Evolutionary conservation across 2,797 vertebrate species (phyloP), one percentile per base, ranked within the genome.

Genomic region (Hippoglossus hippoglossus): DNA sequence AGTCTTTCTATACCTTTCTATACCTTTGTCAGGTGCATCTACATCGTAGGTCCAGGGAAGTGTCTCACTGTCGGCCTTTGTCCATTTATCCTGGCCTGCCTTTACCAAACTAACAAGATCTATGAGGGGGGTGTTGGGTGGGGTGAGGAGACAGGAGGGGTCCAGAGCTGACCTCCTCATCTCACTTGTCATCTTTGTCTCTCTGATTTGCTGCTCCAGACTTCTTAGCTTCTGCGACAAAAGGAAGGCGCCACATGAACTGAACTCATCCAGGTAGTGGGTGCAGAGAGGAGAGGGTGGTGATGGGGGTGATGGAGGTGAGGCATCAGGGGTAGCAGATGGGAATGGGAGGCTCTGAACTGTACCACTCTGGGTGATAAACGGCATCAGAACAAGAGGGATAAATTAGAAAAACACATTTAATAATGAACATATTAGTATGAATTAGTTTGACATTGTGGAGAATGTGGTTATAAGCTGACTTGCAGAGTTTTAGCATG

Each of bases 91-190:
- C 16, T 67, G 62, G 18, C 52, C n/a, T 2, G 73, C 59, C 13
- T 61, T 75, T 60, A 82, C 58, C 3, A 64, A 15, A 44, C 84
- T 68, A 1, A 25, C 47, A 9, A 71, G 67, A 47, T 94, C 89
- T 31, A 64, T 60, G 44, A 62, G 63, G 10, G 93, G 92, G 2
- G 91, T 93, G 88, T 92, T 91, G 26, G 94, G 94, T 3, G 93
- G 93, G 5, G 93, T 94, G 54, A 94, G 87, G 39, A 94, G 91
- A 61, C 92, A 91, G 2, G 86, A 90, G 0, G 90, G 73, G 61
- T 94, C 92, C 70, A 82, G 63, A 9, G 74, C 58, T 0, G 87
- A 77, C 63, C 73, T 81, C 44, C 73, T 83, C 0, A 9, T 26
- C 28, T 80, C 75, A 2, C 28, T 31, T 24, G 19, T 31, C 28